Evolutionary conservation across 2,797 vertebrate genomes (phyloP).

Genomic region (Sebastes vulpes): DNA sequence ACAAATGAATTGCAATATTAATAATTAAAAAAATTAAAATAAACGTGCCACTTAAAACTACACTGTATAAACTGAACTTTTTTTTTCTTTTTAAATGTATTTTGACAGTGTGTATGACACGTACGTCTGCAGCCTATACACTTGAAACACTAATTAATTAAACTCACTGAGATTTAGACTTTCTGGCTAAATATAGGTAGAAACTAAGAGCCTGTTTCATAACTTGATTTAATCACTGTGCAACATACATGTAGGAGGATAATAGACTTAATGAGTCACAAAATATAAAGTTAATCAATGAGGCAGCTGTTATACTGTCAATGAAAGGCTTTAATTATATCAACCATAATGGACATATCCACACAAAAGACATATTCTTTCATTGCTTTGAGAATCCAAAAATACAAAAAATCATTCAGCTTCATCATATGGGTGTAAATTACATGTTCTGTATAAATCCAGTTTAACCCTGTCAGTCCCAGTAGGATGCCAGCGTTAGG

Average conservation of each 20-base stretch:
- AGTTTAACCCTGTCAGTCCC: not conserved
- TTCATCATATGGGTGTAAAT: not conserved
- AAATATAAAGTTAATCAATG: slow-evolving; percentile 21
- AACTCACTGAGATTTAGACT: not conserved
- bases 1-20: slow-evolving; percentile 7
- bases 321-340: not conserved
- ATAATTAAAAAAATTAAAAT: not conserved
- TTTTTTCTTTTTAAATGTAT: not conserved
- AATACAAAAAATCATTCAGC: not conserved
- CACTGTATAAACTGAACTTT: not conserved
- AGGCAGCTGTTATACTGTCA: not conserved
- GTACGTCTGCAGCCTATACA: not conserved
- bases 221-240: slow-evolving; percentile 8
- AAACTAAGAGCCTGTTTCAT: not conserved
- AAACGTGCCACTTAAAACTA: not conserved
- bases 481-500: not conserved
- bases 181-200: not conserved
- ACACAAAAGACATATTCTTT: not conserved
- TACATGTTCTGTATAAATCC: not conserved
- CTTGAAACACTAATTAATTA: not conserved
- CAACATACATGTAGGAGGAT: not conserved
- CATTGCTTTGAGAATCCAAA: not conserved
- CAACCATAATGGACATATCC: not conserved
- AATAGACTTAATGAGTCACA: slow-evolving; percentile 7
- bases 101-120: not conserved